Evolutionary conservation across 1,140 invertebrate genomes (phyloP).

Genomic region (Triops longicaudatus): DNA sequence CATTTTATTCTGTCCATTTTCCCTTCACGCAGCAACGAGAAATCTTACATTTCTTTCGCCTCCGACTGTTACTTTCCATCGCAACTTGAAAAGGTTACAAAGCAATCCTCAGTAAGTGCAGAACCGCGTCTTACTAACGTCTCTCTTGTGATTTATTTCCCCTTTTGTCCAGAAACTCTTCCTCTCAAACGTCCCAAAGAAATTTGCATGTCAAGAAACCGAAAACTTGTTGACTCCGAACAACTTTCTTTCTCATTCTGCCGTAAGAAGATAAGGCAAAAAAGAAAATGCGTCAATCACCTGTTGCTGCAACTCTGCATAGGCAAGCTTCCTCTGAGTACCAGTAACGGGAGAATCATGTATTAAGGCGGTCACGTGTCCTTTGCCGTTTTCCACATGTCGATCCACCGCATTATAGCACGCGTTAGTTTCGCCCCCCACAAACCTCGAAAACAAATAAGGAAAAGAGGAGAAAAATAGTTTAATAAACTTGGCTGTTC

Average conservation of each 20-base stretch:
- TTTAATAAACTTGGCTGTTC: background rate
- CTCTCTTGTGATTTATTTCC: conserved; percentile 19
- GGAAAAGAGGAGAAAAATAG: conserved; percentile 19
- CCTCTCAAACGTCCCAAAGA: background rate
- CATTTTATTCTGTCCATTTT: background rate
- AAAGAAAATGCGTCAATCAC: conserved; percentile 40
- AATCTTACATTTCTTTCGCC: background rate
- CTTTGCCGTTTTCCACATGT: conserved; percentile 69
- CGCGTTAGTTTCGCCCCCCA: conserved; percentile 80
- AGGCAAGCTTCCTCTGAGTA: conserved; percentile 64
- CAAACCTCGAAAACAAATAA: conserved; percentile 52
- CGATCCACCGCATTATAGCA: conserved; percentile 88
- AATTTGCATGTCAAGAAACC: background rate
- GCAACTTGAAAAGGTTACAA: background rate
- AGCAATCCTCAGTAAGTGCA: background rate
- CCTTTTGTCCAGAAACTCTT: conserved; percentile 7
- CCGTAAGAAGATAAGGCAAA: background rate
- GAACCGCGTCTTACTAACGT: conserved; percentile 1
- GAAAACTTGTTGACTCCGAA: background rate
- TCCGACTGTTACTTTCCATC: background rate
- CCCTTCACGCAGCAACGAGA: background rate
- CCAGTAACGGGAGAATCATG: conserved; percentile 82
- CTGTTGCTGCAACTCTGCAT: conserved; percentile 66
- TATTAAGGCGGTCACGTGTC: conserved; percentile 69
- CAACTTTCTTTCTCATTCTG: no score